Percentiles rank a stretch among this genome's conserved stretches.
Conservation (phyloP, 2,113 vertebrate species). For the Turdus rufiventris region DNA sequence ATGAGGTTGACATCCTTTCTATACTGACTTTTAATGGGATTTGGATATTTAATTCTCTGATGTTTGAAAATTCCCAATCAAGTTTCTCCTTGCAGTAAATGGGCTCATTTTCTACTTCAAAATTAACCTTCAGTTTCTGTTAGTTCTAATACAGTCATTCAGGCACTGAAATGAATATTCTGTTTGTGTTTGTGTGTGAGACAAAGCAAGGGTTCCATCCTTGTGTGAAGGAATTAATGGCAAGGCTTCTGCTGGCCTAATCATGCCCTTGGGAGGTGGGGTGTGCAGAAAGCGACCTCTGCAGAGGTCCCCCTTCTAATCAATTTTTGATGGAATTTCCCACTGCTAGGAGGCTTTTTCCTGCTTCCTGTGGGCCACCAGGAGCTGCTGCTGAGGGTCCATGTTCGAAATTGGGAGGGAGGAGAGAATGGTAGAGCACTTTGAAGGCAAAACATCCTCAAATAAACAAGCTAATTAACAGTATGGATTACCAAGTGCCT, state of each 20-base stretch:
- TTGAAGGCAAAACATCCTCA: background rate
- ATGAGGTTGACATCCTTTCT: background rate
- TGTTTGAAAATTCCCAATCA: background rate
- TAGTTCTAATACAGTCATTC: background rate
- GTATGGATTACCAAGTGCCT: background rate
- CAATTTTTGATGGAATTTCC: background rate
- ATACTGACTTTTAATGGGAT: background rate
- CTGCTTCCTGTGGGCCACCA: background rate
- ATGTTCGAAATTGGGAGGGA: background rate
- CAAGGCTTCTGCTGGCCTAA: background rate
- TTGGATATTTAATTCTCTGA: background rate
- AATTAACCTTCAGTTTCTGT: background rate
- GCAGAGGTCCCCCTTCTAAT: background rate
- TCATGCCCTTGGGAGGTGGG: background rate
- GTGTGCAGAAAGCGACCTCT: background rate
- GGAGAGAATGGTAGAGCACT: background rate
- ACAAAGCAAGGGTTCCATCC: background rate
- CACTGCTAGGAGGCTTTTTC: background rate
- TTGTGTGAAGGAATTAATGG: background rate
- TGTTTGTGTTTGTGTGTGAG: background rate
- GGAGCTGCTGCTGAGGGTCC: background rate
- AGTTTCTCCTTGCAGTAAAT: background rate
- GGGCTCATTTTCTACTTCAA: background rate
- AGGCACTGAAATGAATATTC: background rate
- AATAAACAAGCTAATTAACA: background rate